Percentiles rank a stretch among this genome's conserved stretches.
Conservation (phyloP, 2,113 vertebrate genomes). For the Gambusia holbrooki region DNA sequence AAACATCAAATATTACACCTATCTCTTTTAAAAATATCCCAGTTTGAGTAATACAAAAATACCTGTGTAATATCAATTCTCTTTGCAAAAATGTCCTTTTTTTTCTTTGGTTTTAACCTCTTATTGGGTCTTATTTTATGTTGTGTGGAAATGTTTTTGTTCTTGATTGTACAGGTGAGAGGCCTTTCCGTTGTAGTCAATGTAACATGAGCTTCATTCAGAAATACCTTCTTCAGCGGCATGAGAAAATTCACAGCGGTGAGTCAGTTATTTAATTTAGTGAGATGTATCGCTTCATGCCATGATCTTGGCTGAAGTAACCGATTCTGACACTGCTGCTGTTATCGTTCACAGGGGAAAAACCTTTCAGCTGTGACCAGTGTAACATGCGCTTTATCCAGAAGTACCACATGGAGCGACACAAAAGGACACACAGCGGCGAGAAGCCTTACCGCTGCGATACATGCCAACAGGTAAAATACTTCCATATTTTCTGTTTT, state of each 20-base stretch:
- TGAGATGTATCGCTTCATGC: background rate
- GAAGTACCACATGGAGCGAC: slow-evolving; percentile 99
- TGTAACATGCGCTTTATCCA: slow-evolving; percentile 99
- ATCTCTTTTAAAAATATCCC: too few relatives aligned
- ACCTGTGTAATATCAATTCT: too few relatives aligned
- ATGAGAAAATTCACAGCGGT: slow-evolving; percentile 98
- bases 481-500: background rate
- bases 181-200: slow-evolving; percentile 98
- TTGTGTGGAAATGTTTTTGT: slow-evolving; percentile 56
- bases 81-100: too few relatives aligned
- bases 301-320: background rate
- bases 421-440: slow-evolving; percentile 98
- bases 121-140: too few relatives aligned
- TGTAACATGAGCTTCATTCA: slow-evolving; percentile 99
- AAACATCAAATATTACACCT: too few relatives aligned
- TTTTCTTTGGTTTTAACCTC: too few relatives aligned
- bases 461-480: slow-evolving; percentile 91
- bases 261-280: slow-evolving; percentile 38
- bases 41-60: too few relatives aligned
- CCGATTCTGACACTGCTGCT: background rate
- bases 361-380: slow-evolving; percentile 97
- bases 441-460: slow-evolving; percentile 99
- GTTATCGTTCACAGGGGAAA: slow-evolving; percentile 84
- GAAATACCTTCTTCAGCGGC: slow-evolving; percentile 96
- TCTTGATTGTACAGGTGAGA: slow-evolving; percentile 85